Conservation (phyloP, 1,140 invertebrate genomes). For the Eupeodes corollae region DNA sequence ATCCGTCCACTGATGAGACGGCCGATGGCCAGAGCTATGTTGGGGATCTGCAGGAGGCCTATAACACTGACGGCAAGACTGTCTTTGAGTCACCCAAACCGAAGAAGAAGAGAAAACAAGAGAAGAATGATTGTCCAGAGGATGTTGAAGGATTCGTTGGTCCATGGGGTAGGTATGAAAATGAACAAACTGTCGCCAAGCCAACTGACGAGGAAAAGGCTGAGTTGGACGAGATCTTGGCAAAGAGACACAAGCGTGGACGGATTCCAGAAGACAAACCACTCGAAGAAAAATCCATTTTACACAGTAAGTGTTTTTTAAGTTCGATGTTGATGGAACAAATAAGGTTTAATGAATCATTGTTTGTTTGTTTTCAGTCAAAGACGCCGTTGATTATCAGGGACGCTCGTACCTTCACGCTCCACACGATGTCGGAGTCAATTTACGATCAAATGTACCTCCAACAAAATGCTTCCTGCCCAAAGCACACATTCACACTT, state of each 20-base stretch:
- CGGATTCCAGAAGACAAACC: slow-evolving; percentile 75
- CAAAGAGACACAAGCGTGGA: slow-evolving; percentile 79
- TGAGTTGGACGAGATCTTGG: slow-evolving; percentile 85
- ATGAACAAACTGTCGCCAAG: slow-evolving; percentile 78
- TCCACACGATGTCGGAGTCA: slow-evolving; percentile 92
- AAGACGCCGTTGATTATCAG: slow-evolving; percentile 92
- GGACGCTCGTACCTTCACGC: slow-evolving; percentile 88
- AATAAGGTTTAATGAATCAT: neutral
- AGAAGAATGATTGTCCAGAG: slow-evolving; percentile 78
- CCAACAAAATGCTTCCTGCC: slow-evolving; percentile 96
- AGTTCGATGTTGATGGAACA: slow-evolving; percentile 6
- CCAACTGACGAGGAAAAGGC: slow-evolving; percentile 87
- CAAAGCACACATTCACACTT: slow-evolving; percentile 92
- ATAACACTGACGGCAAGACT: slow-evolving; percentile 61
- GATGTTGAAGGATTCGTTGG: slow-evolving; percentile 94
- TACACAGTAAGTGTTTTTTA: slow-evolving; percentile 91
- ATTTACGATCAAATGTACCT: slow-evolving; percentile 79
- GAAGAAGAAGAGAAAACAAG: slow-evolving; percentile 79
- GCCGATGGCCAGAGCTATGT: slow-evolving; percentile 55
- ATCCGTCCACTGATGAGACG: slow-evolving; percentile 71
- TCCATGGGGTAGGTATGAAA: slow-evolving; percentile 91
- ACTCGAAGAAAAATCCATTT: slow-evolving; percentile 85
- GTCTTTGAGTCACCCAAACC: slow-evolving; percentile 77
- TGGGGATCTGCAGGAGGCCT: slow-evolving; percentile 48
- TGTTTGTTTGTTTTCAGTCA: slow-evolving; percentile 52